These are phyloP conservation scores for Syrrhaptes paradoxus DNA, from an alignment of 2,113 vertebrate genomes.

Conservation along the genomic window DNA sequence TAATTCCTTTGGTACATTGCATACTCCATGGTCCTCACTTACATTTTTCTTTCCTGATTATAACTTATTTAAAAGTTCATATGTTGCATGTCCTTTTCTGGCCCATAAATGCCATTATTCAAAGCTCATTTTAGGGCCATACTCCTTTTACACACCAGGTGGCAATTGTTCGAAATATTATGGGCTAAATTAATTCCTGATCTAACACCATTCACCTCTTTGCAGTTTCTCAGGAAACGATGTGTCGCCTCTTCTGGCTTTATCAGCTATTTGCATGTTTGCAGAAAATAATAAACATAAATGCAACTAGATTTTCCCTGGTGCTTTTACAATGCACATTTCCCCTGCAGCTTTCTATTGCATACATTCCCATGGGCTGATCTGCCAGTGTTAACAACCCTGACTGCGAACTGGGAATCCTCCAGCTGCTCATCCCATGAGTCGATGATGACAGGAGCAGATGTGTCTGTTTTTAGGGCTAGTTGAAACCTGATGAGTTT, in stretches of 20 bases:
- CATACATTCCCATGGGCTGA: not conserved
- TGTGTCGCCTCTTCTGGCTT: not conserved
- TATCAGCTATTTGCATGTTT: not conserved
- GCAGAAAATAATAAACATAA: not conserved
- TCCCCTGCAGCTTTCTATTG: not conserved
- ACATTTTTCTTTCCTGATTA: not conserved
- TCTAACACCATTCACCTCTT: not conserved
- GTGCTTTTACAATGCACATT: not conserved
- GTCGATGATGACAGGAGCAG: not conserved
- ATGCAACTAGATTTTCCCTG: not conserved
- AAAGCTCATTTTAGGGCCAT: not conserved
- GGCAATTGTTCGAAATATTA: not conserved
- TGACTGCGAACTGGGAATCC: not conserved
- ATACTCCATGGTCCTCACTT: not conserved
- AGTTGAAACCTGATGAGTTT: constrained; percentile 22
- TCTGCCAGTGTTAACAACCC: not conserved
- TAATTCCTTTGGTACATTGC: not conserved
- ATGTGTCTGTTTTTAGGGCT: not conserved
- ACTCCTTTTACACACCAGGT: not conserved
- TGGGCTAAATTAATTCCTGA: not conserved
- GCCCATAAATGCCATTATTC: not conserved
- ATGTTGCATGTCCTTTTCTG: not conserved
- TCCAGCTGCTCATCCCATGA: not conserved
- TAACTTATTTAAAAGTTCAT: not conserved
- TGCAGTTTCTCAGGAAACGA: not conserved